phyloP scores from a whole-genome alignment of 1,140 invertebrate genomes.

The Stegodyphus mimosarum region DNA sequence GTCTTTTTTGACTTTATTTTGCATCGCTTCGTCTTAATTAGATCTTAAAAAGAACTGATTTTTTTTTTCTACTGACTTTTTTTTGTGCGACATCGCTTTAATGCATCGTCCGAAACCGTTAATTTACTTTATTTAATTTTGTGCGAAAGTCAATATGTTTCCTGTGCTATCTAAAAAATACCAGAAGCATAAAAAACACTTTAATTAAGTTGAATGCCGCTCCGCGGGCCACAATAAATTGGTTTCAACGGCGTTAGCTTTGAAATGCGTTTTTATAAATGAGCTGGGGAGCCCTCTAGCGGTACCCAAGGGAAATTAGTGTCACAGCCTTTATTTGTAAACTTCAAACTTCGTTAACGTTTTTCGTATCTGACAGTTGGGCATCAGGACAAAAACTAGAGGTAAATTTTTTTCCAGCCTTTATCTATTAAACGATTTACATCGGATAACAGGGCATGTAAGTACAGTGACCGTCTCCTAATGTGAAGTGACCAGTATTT shows the following conservation, averaged over 20 bases:
- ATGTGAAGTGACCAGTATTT: too few relatives aligned
- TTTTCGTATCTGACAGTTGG: background rate
- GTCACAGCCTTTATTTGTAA: background rate
- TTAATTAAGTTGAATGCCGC: constrained; percentile 15
- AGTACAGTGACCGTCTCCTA: too few relatives aligned
- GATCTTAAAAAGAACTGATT: background rate
- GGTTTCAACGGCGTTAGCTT: background rate
- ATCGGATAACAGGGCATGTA: too few relatives aligned
- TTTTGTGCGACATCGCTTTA: background rate
- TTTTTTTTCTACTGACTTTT: background rate
- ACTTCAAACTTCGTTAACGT: background rate
- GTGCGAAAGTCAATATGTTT: constrained; percentile 21
- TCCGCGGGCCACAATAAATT: constrained; percentile 14
- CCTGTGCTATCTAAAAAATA: background rate
- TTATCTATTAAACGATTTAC: too few relatives aligned
- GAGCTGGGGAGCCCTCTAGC: too few relatives aligned
- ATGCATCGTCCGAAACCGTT: background rate
- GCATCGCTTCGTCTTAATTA: constrained; percentile 45
- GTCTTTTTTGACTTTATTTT: constrained; percentile 32
- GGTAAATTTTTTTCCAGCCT: too few relatives aligned
- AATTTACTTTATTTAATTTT: constrained; percentile 34
- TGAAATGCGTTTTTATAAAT: constrained; percentile 9
- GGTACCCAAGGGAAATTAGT: constrained; percentile 17
- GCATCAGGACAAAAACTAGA: too few relatives aligned
- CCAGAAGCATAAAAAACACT: background rate